Base-by-base conservation (phyloP, 2,113 vertebrate species). In the Suricata suricatta region DNA sequence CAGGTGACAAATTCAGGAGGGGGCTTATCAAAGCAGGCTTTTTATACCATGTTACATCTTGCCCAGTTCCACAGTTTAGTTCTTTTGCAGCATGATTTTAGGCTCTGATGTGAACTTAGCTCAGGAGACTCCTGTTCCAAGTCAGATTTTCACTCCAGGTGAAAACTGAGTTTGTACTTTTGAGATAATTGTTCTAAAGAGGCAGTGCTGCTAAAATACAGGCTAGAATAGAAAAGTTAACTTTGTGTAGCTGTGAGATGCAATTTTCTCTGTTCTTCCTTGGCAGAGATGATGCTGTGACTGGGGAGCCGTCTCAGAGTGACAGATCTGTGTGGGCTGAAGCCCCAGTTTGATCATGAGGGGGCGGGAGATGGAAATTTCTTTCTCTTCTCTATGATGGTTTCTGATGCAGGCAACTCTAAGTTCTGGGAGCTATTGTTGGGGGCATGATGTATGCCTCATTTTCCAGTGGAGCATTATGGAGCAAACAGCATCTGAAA, bases 311-410 rank as follows among this genome's bases (percentile, higher is more conserved):
- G 97, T 96, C 88, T 94, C 69, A 97, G 96, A 97, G 90, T 98
- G 97, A 98, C 98, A 98, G 96, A 97, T 97, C 87, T 97, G 95
- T 98, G 97, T 98, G 95, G 98, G 96, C 83, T 97, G 98, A 97
- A 97, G 88, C 88, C 88, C 66, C 88, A 96, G 95, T 97, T 98
- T 97, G 98, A 97, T 98, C 96, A 82, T 33, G 96, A 97, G 96
- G 92, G 88, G 97, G 96, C 2, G 77, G 64, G 91, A 97, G 90
- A 98, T 96, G 89, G 96, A 97, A 98, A 97, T 96, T 96, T 97
- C 93, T 98, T 96, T 95, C 85, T 95, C 89, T 97, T 93, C 64
- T 92, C 41, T 91, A 33, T 92, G 91, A 94, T 95, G 57, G 50
- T 7, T 98, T 98, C 86, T 96, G 92, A 90, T 96, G 92, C 89